Conservation (phyloP, 2,797 vertebrate genomes). For the Hybognathus amarus region DNA sequence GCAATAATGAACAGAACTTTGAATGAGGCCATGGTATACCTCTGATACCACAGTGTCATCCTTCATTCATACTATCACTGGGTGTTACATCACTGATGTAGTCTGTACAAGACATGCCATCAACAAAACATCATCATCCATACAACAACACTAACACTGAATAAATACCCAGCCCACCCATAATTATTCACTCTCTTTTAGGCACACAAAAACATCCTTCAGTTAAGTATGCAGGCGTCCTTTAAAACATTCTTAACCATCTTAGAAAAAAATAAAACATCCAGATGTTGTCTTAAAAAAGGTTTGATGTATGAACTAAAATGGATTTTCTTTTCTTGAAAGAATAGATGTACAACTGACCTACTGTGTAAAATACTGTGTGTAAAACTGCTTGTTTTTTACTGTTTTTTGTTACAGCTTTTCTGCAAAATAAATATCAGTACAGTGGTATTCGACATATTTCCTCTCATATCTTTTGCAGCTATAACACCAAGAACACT, state of each 20-base stretch:
- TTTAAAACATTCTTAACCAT: constrained; percentile 45
- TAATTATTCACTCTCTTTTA: constrained; percentile 49
- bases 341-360: neutral
- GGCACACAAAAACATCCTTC: constrained; percentile 61
- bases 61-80: constrained; percentile 19
- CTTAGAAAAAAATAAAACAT: neutral
- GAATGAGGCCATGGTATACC: neutral
- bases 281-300: constrained; percentile 5
- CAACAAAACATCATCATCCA: constrained; percentile 41
- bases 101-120: constrained; percentile 7
- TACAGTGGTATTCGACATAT: neutral
- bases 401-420: constrained; percentile 1
- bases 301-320: neutral
- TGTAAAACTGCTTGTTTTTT: neutral
- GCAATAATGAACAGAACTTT: constrained; percentile 35
- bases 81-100: constrained; percentile 2
- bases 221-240: constrained; percentile 55
- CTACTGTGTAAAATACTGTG: neutral
- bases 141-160: constrained; percentile 59
- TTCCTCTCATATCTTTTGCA: neutral
- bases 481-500: constrained; percentile 51
- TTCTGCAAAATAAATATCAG: neutral
- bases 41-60: constrained; percentile 13
- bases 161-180: constrained; percentile 76
- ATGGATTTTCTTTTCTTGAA: neutral